Percentiles rank a stretch among this genome's conserved stretches.
phyloP scores from a whole-genome alignment of 2,888 invertebrate genomes.

The Xestobium rufovillosum region DNA sequence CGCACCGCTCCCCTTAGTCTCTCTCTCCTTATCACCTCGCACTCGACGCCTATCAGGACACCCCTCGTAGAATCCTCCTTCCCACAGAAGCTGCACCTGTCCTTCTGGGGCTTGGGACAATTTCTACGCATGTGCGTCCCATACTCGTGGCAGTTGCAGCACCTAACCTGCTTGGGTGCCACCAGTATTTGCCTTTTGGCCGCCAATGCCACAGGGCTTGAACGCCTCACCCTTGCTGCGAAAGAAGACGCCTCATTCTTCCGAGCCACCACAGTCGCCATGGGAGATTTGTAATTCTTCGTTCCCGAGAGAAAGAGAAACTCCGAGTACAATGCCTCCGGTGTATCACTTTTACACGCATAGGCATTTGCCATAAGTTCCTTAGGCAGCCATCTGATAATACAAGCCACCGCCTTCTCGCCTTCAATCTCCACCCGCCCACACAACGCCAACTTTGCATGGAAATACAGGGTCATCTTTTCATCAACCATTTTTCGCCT shows the following conservation, averaged over 20 bases:
- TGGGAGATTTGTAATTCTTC: slow-evolving; percentile 2
- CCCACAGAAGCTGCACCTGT: slow-evolving; percentile 7
- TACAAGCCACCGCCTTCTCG: slow-evolving; percentile 8
- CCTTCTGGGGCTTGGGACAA: slow-evolving; percentile 8
- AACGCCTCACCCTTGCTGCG: neutral
- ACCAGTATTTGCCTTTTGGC: neutral
- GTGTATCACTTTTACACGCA: slow-evolving; percentile 5
- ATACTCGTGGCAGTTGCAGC: too few species aligned
- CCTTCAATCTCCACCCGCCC: slow-evolving; percentile 5
- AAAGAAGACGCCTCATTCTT: neutral
- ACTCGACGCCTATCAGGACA: slow-evolving; percentile 4
- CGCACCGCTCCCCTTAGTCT: neutral
- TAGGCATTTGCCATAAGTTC: slow-evolving; percentile 11
- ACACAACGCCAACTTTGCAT: slow-evolving; percentile 23
- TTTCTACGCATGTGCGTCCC: slow-evolving; percentile 7
- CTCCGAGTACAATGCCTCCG: slow-evolving; percentile 6
- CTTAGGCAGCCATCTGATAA: slow-evolving; percentile 10
- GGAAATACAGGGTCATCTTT: slow-evolving; percentile 30
- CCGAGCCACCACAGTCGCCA: neutral
- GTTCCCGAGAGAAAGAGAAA: slow-evolving; percentile 1
- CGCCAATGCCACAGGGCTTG: neutral
- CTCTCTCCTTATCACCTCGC: neutral
- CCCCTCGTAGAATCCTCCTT: neutral
- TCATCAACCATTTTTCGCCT: slow-evolving; percentile 23
- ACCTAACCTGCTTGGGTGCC: slow-evolving; percentile 2